These are phyloP conservation scores for Sminthurides bifidus DNA, from an alignment of 1,140 invertebrate genomes.

Conservation along the genomic window DNA sequence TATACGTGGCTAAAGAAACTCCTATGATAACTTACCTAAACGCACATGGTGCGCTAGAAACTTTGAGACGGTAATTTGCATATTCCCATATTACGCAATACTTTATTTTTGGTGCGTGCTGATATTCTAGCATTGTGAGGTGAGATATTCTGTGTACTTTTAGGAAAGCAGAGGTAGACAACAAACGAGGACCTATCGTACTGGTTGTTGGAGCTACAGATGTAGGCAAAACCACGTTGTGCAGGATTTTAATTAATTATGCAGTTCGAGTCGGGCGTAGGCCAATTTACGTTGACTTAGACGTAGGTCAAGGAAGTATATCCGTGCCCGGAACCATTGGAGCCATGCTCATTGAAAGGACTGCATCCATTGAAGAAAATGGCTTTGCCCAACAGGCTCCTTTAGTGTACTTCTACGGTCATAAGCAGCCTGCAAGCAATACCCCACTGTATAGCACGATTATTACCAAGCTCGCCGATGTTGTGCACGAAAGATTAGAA, in stretches of 20 bases:
- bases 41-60: slow-evolving; percentile 82
- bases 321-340: slow-evolving; percentile 85
- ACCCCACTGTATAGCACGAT: slow-evolving; percentile 74
- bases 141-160: not conserved
- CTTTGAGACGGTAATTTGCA: slow-evolving; percentile 20
- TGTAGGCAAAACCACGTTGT: slow-evolving; percentile 92
- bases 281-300: slow-evolving; percentile 88
- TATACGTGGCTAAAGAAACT: slow-evolving; percentile 88
- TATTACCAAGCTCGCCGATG: slow-evolving; percentile 70
- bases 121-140: not conserved
- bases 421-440: slow-evolving; percentile 65
- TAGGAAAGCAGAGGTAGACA: slow-evolving; percentile 25
- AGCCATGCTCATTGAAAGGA: slow-evolving; percentile 76
- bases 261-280: slow-evolving; percentile 71
- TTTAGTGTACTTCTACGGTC: slow-evolving; percentile 87
- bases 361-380: slow-evolving; percentile 72
- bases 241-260: slow-evolving; percentile 83
- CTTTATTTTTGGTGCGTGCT: not conserved
- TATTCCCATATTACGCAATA: not conserved
- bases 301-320: slow-evolving; percentile 89
- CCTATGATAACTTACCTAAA: slow-evolving; percentile 90
- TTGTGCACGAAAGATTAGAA: slow-evolving; percentile 70
- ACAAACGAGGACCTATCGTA: slow-evolving; percentile 57
- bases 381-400: slow-evolving; percentile 85
- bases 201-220: slow-evolving; percentile 90